phyloP scores from a whole-genome alignment of 2,888 invertebrate species.

The Parnassius orleans region DNA sequence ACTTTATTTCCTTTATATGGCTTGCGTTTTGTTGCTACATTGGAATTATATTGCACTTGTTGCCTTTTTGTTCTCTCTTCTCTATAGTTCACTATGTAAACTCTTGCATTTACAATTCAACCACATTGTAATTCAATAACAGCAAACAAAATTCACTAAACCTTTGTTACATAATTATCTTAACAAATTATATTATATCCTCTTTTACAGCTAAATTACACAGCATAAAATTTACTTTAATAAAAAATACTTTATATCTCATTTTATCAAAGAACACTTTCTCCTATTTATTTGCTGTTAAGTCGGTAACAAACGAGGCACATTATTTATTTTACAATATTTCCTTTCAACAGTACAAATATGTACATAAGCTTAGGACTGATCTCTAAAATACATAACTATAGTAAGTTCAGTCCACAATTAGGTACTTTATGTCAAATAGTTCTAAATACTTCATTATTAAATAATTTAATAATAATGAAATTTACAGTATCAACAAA shows the following conservation, averaged over 20 bases:
- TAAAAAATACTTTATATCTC: conserved; percentile 78
- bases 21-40: neutral
- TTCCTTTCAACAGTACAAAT: conserved; percentile 36
- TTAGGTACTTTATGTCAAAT: conserved; percentile 14
- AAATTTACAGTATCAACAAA: conserved; percentile 57
- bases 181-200: conserved; percentile 78
- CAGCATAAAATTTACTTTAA: conserved; percentile 71
- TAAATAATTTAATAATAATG: conserved; percentile 31
- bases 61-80: neutral
- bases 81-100: neutral
- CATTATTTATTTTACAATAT: conserved; percentile 50
- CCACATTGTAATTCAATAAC: conserved; percentile 36
- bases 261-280: conserved; percentile 74
- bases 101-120: neutral
- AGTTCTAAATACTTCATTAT: conserved; percentile 26
- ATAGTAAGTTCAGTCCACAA: conserved; percentile 49
- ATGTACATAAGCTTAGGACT: conserved; percentile 38
- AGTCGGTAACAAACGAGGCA: conserved; percentile 78
- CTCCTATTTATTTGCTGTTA: conserved; percentile 58
- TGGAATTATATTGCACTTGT: neutral
- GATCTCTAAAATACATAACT: conserved; percentile 16
- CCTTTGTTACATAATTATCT: conserved; percentile 61
- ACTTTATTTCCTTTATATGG: too few relatives aligned
- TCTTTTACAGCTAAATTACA: conserved; percentile 76
- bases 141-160: conserved; percentile 50